Evolutionary conservation across 1,140 invertebrate genomes (phyloP).

Genomic region (Latrodectus geometricus): DNA sequence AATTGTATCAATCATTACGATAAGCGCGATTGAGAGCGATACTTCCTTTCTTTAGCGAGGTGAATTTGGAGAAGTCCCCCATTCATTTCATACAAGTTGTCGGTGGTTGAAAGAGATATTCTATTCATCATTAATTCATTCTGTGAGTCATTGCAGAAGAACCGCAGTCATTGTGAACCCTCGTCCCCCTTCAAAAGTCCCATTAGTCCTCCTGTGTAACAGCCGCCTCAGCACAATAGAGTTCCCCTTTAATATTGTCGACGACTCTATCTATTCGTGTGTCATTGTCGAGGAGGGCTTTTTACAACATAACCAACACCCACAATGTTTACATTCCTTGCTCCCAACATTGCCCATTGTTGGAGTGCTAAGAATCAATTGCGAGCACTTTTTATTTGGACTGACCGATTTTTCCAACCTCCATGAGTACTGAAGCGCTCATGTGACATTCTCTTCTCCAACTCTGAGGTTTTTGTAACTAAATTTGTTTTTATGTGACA

Average conservation of each 20-base stretch:
- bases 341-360: constrained; percentile 35
- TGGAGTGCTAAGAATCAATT: constrained; percentile 15
- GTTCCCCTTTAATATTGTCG: constrained; percentile 51
- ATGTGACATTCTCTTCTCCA: too few relatives aligned
- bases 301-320: constrained; percentile 38
- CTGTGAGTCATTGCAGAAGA: constrained; percentile 59
- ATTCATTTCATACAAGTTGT: constrained; percentile 25
- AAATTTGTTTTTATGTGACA: too few relatives aligned
- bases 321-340: constrained; percentile 59
- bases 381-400: not conserved
- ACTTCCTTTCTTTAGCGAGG: not conserved
- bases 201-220: constrained; percentile 58
- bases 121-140: constrained; percentile 62
- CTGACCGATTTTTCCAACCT: not conserved
- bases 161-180: constrained; percentile 57
- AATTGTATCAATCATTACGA: too few relatives aligned
- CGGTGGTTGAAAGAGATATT: constrained; percentile 61
- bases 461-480: too few relatives aligned
- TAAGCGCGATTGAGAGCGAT: too few relatives aligned
- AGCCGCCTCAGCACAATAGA: constrained; percentile 44
- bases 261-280: constrained; percentile 48
- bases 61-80: constrained; percentile 33
- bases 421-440: too few relatives aligned
- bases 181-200: constrained; percentile 36
- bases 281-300: constrained; percentile 43